Evolutionary conservation across 2,888 invertebrate genomes (phyloP).

Genomic region (Gibbula magus): DNA sequence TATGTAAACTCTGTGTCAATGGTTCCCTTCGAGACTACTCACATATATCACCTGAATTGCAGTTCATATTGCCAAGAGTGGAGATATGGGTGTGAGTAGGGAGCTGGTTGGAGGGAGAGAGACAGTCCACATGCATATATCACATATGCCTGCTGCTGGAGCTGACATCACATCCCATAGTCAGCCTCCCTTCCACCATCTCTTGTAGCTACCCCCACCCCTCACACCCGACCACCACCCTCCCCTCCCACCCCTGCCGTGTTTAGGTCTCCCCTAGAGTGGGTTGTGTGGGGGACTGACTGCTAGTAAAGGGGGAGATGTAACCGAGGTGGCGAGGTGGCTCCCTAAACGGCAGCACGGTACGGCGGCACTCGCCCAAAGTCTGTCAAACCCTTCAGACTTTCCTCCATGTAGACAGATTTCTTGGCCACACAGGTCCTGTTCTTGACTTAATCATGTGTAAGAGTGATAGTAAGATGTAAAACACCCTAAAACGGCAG

Average conservation of each 20-base stretch:
- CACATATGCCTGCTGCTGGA: background rate
- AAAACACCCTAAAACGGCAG: background rate
- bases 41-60: too few species aligned
- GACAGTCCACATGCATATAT: conserved; percentile 3
- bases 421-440: background rate
- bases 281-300: too few species aligned
- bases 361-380: background rate
- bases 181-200: background rate
- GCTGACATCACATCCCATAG: conserved; percentile 1
- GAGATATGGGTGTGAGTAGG: too few species aligned
- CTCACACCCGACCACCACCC: too few species aligned
- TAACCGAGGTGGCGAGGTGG: background rate
- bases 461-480: background rate
- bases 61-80: too few species aligned
- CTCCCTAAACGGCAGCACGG: background rate
- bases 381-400: background rate
- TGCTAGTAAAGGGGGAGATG: background rate
- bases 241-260: too few species aligned
- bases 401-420: background rate
- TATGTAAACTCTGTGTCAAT: too few species aligned
- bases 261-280: too few species aligned
- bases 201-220: too few species aligned
- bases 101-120: background rate
- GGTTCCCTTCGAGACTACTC: too few species aligned
- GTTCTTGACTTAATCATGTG: background rate